A percentile compares a stretch with the other conserved stretches of the same genome.
phyloP scores from a whole-genome alignment of 2,888 invertebrate species.

The Lasioglossum pauxillum region DNA sequence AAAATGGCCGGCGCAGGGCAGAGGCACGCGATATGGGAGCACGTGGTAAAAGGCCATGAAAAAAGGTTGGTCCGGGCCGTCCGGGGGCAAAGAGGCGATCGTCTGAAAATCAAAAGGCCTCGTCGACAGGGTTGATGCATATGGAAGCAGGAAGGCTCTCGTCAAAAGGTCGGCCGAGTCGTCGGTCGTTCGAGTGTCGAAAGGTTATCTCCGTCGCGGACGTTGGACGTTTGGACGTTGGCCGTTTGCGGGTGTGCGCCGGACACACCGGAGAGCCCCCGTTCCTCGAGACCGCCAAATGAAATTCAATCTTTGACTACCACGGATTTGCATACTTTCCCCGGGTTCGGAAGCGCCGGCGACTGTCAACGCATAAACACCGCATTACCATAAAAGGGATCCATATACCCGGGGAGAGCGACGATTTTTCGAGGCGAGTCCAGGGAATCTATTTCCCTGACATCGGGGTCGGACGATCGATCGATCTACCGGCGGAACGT shows the following conservation, averaged over 20 bases:
- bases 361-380: constrained; percentile 83
- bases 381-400: constrained; percentile 81
- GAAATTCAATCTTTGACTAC: constrained; percentile 82
- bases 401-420: constrained; percentile 59
- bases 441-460: constrained; percentile 39
- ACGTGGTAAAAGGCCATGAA: background rate
- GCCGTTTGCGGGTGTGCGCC: constrained; percentile 62
- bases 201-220: constrained; percentile 76
- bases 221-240: constrained; percentile 13
- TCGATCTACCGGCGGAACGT: constrained; percentile 12
- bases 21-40: background rate
- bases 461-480: constrained; percentile 29
- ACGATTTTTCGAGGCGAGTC: constrained; percentile 62
- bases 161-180: constrained; percentile 68
- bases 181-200: constrained; percentile 73
- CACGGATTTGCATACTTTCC: constrained; percentile 80
- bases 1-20: background rate
- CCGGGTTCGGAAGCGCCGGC: constrained; percentile 77
- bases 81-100: constrained; percentile 21
- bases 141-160: constrained; percentile 80
- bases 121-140: constrained; percentile 76
- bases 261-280: constrained; percentile 66
- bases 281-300: constrained; percentile 72
- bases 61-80: constrained; percentile 7
- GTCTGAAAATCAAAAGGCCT: constrained; percentile 75